Evolutionary conservation across 2,797 vertebrate species (phyloP), one percentile per base, ranked within the genome.

Genomic region (Nannoperca australis): DNA sequence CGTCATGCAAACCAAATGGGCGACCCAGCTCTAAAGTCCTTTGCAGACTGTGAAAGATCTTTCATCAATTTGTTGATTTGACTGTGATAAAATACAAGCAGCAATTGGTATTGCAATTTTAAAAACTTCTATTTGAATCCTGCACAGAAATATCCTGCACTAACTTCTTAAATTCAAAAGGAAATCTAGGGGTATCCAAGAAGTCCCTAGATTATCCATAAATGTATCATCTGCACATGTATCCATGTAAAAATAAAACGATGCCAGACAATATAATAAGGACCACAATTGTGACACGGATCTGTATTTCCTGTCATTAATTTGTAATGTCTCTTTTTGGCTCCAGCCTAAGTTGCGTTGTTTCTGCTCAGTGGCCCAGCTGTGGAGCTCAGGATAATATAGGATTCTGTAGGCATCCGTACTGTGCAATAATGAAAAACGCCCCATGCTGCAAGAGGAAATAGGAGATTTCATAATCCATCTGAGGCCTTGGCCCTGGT

Each of bases 381-480:
- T 90, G 86, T 75, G 42, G 61, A 76, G 66, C 78, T 64, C 79
- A 69, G 47, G 65, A 85, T 91, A 91, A 90, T 84, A 85, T 65
- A 88, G 74, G 84, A 88, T 87, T 90, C 86, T 15, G 18, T 76
- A 38, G 71, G 87, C 40, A 13, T 83, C 73, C 70, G 59, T 76
- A 85, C 84, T 70, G 81, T 79, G 85, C 67, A 87, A 87, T 92
- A 92, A 91, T 89, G 85, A 91, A 93, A 93, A 88, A 90, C 61
- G 63, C 76, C 85, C 89, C 91, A 89, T 75, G 72, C 85, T 86
- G 91, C 32, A 81, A 90, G 78, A 92, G 93, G 88, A 94, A 95
- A 95, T 91, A 79, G 76, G 70, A 91, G 85, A 93, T 94, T 93
- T 93, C 81, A 93, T 89, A 92, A 93, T 92, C 89, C 71, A 68